Percentiles rank a stretch among this genome's conserved stretches.
phyloP scores from a whole-genome alignment of 2,113 vertebrate species.

The Ctenomys sociabilis region DNA sequence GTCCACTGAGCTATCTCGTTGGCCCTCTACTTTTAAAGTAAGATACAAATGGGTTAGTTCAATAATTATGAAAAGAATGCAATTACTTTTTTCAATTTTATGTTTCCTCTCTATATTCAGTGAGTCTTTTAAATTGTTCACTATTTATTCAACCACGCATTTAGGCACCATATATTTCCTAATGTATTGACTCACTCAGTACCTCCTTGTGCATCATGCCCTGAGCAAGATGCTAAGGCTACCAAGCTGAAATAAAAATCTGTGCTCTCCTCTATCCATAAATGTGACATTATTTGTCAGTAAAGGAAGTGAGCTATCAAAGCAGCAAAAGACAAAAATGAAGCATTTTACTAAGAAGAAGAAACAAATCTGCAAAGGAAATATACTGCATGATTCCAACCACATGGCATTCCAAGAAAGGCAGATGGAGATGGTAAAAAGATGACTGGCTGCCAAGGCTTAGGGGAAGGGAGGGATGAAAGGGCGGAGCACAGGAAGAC shows the following conservation, averaged over 20 bases:
- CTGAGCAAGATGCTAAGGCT: background rate
- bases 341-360: background rate
- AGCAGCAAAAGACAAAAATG: background rate
- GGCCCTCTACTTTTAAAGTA: background rate
- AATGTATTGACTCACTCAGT: background rate
- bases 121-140: background rate
- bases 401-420: background rate
- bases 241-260: background rate
- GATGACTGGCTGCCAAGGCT: background rate
- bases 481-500: rapidly evolving
- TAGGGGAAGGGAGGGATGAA: background rate
- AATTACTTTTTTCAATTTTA: background rate
- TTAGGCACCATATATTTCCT: background rate
- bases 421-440: background rate
- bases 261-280: background rate
- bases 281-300: background rate
- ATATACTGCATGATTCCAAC: background rate
- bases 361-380: background rate
- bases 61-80: background rate
- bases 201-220: background rate
- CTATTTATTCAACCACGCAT: background rate
- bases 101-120: background rate
- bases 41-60: background rate
- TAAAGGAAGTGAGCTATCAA: background rate
- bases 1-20: too few relatives aligned